A percentile compares a stretch with the other conserved stretches of the same genome.
Evolutionary conservation across 2,888 invertebrate species (phyloP).

Genomic region (Emmelina monodactyla): DNA sequence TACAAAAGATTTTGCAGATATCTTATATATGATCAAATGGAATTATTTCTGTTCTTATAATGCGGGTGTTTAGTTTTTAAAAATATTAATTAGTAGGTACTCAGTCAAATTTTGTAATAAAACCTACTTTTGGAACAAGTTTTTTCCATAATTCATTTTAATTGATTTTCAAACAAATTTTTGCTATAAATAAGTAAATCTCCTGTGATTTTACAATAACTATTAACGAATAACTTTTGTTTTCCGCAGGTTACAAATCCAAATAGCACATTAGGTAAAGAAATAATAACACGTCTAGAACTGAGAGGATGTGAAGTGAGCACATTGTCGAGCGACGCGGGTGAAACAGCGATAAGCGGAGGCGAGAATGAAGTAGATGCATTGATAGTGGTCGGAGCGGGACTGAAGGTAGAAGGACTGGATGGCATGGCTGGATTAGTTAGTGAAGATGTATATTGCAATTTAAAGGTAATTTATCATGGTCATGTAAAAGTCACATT

Average conservation of each 20-base stretch:
- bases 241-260: conserved; percentile 47
- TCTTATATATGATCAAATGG: no score
- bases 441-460: conserved; percentile 38
- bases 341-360: conserved; percentile 16
- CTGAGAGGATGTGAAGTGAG: conserved; percentile 33
- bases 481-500: not conserved
- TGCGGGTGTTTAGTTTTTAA: no score
- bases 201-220: no score
- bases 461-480: conserved; percentile 47
- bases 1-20: no score
- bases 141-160: no score
- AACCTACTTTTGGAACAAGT: no score
- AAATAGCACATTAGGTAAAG: conserved; percentile 31
- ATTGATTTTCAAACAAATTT: no score
- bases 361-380: conserved; percentile 29
- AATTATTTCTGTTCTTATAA: no score
- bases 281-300: conserved; percentile 32
- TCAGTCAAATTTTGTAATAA: no score
- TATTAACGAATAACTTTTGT: no score
- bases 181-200: no score
- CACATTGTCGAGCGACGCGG: conserved; percentile 20
- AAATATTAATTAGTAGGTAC: no score
- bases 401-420: conserved; percentile 25
- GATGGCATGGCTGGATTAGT: conserved; percentile 35
- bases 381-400: conserved; percentile 41